These are phyloP conservation scores for Cyclophora albipunctata DNA, from an alignment of 2,888 invertebrate genomes.

Conservation along the genomic window DNA sequence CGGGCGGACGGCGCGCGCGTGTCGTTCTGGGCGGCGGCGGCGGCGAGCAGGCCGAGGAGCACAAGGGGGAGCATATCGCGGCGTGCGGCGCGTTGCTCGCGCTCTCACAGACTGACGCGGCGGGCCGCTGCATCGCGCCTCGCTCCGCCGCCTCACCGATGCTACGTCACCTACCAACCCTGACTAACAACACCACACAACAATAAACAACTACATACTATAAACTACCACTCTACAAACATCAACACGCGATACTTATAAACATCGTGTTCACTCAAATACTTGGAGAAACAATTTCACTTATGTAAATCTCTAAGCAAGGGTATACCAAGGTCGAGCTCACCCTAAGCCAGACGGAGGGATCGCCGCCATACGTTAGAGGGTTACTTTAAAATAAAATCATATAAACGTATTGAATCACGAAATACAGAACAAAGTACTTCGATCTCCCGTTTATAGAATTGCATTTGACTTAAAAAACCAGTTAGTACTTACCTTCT, in stretches of 20 bases:
- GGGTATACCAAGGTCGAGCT: constrained; percentile 50
- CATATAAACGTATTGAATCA: too few species aligned
- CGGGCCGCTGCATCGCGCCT: constrained; percentile 22
- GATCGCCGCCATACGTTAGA: constrained; percentile 20
- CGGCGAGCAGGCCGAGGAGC: constrained; percentile 46
- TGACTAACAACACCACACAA: constrained; percentile 25
- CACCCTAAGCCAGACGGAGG: constrained; percentile 60
- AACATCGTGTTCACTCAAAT: constrained; percentile 7
- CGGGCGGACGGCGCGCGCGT: constrained; percentile 42
- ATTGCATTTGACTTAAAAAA: too few species aligned
- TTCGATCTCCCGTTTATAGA: too few species aligned
- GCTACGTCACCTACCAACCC: constrained; percentile 36
- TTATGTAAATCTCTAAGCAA: constrained; percentile 17
- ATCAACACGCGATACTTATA: constrained; percentile 22
- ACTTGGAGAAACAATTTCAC: constrained; percentile 6
- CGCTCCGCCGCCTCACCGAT: constrained; percentile 43
- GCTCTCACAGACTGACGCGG: constrained; percentile 38
- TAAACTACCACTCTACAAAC: constrained; percentile 10
- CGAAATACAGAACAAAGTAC: too few species aligned
- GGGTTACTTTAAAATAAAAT: too few species aligned
- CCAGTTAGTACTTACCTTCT: too few species aligned
- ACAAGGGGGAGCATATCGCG: constrained; percentile 44
- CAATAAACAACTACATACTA: constrained; percentile 18
- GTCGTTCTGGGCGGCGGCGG: constrained; percentile 59
- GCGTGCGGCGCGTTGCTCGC: constrained; percentile 53